Percentiles rank a stretch among this genome's conserved stretches.
Conservation (phyloP, 2,888 invertebrate species). For the Myathropa florea region DNA sequence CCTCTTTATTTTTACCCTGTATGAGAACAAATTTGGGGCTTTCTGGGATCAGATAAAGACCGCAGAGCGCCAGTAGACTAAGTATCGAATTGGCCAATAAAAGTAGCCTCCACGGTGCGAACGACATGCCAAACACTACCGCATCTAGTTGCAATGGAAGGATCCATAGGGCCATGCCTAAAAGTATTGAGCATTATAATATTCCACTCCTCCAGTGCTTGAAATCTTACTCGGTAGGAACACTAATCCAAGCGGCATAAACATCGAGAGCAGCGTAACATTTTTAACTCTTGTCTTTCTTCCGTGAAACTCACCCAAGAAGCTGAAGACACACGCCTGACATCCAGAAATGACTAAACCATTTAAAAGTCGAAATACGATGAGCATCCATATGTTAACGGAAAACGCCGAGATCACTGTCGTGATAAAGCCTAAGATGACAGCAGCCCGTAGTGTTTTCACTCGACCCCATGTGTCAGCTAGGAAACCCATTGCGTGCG, state of each 20-base stretch:
- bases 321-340: constrained; percentile 83
- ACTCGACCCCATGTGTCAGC: constrained; percentile 89
- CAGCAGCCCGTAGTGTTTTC: constrained; percentile 82
- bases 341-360: constrained; percentile 83
- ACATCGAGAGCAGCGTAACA: constrained; percentile 83
- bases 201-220: background rate
- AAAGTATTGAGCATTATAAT: constrained; percentile 57
- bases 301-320: constrained; percentile 84
- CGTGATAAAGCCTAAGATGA: constrained; percentile 82
- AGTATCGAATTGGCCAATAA: constrained; percentile 85
- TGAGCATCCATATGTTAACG: constrained; percentile 83
- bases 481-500: constrained; percentile 90
- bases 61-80: constrained; percentile 83
- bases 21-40: constrained; percentile 89
- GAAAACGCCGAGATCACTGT: constrained; percentile 84
- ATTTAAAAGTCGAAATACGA: constrained; percentile 84
- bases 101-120: constrained; percentile 89
- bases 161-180: constrained; percentile 86
- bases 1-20: constrained; percentile 83
- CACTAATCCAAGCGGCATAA: constrained; percentile 83
- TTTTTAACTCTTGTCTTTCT: constrained; percentile 81
- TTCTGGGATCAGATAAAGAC: constrained; percentile 85
- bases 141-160: constrained; percentile 83
- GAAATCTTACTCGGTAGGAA: constrained; percentile 81
- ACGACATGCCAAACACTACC: constrained; percentile 82